These are phyloP conservation scores for Glyptemys insculpta DNA, from an alignment of 2,797 vertebrate genomes.

Conservation along the genomic window DNA sequence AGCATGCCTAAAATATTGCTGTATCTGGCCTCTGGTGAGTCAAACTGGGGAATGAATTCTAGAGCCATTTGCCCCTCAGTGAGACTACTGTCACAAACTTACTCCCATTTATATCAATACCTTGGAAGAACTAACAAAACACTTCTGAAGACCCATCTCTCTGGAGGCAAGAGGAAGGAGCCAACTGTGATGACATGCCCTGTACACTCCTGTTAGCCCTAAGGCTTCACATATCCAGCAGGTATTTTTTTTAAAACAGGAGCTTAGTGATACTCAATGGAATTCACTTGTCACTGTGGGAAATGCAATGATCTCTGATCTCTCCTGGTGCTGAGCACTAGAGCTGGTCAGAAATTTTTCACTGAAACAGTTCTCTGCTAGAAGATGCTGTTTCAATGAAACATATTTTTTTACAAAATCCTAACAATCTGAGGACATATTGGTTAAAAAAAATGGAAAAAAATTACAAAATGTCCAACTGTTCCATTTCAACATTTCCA, in stretches of 20 bases:
- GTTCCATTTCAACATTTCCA: background rate
- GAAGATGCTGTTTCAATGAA: background rate
- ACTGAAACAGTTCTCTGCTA: background rate
- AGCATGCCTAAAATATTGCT: background rate
- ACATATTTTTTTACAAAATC: background rate
- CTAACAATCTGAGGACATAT: background rate
- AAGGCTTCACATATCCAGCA: background rate
- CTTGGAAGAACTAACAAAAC: background rate
- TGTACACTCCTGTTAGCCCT: background rate
- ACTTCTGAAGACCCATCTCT: too few species aligned
- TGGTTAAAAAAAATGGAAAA: too few species aligned
- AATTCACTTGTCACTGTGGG: background rate
- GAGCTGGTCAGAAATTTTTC: background rate
- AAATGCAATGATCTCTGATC: background rate
- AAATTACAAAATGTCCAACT: background rate
- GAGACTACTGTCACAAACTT: background rate
- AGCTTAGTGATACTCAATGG: background rate
- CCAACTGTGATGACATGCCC: background rate
- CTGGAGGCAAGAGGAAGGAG: background rate
- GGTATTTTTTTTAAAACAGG: background rate
- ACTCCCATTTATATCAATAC: background rate
- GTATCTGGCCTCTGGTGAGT: background rate
- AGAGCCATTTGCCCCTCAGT: background rate
- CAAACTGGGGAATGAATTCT: background rate
- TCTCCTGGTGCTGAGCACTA: background rate